Percentiles rank a stretch among this genome's conserved stretches.
These are phyloP conservation scores for Agrotis exclamationis DNA, from an alignment of 2,888 invertebrate genomes.

Conservation along the genomic window DNA sequence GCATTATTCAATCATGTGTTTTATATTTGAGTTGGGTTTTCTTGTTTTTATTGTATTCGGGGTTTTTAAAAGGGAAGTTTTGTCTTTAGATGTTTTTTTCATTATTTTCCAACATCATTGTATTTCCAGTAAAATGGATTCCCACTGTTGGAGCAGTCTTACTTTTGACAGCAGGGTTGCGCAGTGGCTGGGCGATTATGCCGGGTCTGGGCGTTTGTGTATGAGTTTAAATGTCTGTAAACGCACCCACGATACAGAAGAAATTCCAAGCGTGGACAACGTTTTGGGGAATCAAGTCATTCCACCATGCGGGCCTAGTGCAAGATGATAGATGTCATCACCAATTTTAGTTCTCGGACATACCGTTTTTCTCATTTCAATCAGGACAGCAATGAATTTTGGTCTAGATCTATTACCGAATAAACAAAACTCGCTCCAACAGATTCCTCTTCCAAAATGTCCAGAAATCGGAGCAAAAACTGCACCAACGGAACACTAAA, in stretches of 20 bases:
- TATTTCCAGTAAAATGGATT: neutral
- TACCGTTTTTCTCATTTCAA: neutral
- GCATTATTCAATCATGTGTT: conserved; percentile 6
- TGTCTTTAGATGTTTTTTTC: neutral
- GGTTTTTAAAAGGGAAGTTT: neutral
- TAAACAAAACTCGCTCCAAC: neutral
- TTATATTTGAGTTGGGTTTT: neutral
- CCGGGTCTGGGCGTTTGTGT: too few relatives aligned
- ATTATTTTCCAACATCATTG: neutral
- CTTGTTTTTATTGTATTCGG: neutral
- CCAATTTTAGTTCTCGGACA: too few relatives aligned
- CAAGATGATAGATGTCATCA: too few relatives aligned
- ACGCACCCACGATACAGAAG: too few relatives aligned
- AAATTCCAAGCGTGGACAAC: too few relatives aligned
- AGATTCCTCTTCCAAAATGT: neutral
- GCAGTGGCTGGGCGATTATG: too few relatives aligned
- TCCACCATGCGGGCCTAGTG: too few relatives aligned
- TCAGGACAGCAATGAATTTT: neutral
- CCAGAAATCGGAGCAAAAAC: neutral
- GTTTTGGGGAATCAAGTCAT: too few relatives aligned
- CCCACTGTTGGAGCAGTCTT: too few relatives aligned
- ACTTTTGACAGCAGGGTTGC: too few relatives aligned
- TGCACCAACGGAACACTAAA: conserved; percentile 5
- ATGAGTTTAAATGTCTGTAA: too few relatives aligned
- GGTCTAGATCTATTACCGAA: neutral